Percentiles rank a stretch among this genome's conserved stretches.
Conservation (phyloP, 2,113 vertebrate genomes). For the Crotalus horridus region DNA sequence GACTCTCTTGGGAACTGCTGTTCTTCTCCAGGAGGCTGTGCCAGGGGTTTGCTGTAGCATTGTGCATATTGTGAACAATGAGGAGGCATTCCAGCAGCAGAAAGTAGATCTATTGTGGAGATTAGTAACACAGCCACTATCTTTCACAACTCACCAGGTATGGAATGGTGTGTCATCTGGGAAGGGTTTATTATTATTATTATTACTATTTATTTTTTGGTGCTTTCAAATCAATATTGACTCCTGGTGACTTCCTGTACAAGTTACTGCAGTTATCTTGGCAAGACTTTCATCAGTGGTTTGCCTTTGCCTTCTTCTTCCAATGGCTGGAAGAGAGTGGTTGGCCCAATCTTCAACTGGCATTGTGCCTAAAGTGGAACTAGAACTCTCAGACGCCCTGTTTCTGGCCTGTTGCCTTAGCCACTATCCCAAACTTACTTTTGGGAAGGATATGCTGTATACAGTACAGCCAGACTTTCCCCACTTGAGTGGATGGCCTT, state of each 20-base stretch:
- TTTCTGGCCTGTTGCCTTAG: background rate
- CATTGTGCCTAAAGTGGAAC: background rate
- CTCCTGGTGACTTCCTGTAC: background rate
- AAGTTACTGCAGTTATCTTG: background rate
- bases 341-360: background rate
- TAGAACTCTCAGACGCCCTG: background rate
- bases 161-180: background rate
- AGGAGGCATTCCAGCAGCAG: constrained; percentile 93
- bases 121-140: constrained; percentile 62
- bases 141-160: constrained; percentile 63
- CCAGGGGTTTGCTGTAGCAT: constrained; percentile 56
- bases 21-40: constrained; percentile 46
- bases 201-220: background rate
- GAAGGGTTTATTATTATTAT: background rate
- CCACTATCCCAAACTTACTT: background rate
- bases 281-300: background rate
- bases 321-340: background rate
- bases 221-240: background rate
- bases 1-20: background rate
- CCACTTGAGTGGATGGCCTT: background rate
- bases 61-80: constrained; percentile 86
- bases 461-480: background rate
- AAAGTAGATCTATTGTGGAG: constrained; percentile 90
- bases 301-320: background rate
- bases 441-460: background rate